Base-by-base conservation (phyloP, 2,888 invertebrate species). In the Nomada flava region DNA sequence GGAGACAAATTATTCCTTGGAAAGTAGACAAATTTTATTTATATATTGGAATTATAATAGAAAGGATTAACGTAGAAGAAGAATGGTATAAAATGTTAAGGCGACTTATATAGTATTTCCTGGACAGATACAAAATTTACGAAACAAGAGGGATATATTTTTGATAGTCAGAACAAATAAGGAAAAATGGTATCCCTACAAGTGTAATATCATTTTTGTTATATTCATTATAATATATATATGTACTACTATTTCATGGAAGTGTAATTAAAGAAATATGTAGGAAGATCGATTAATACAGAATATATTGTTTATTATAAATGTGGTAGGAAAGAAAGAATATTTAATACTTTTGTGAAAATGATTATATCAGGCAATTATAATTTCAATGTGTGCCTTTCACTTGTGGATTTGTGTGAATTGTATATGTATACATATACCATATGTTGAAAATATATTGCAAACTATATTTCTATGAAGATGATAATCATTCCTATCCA, bases 321-420 rank as follows among this genome's bases (percentile, higher is more conserved):
- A 26, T 18, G 26, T 15, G 42, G 15, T 10, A 53, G 47, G 18
- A 60, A 36, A 47, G 10, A 79, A 59, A 36, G n/a, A 76, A 26
- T 57, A 60, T 80, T 80, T 2, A n/a, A 75, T 75, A 62, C 50
- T 68, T 72, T 64, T 64, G 50, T 29, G 29, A 64, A 65, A 82
- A 81, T 82, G 59, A 79, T 79, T 74, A 79, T 53, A 57, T 79
- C 67, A 63, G 67, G 63, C 65, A 82, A 80, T 81, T 57, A 85
- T 89, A 82, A 87, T 90, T 89, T 91, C 83, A 89, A 89, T 88
- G 88, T 89, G 91, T 91, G 90, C 91, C 91, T 92, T 92, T 91
- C 82, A 81, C 77, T 87, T 65, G 73, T 85, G 69, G 64, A 83
- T 85, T 87, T 86, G 71, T 88, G 77, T 79, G 67, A 86, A 86